Evolutionary conservation across 1,140 invertebrate species (phyloP), one percentile per base, ranked within the genome.

Genomic region (Eufriesea mexicana): DNA sequence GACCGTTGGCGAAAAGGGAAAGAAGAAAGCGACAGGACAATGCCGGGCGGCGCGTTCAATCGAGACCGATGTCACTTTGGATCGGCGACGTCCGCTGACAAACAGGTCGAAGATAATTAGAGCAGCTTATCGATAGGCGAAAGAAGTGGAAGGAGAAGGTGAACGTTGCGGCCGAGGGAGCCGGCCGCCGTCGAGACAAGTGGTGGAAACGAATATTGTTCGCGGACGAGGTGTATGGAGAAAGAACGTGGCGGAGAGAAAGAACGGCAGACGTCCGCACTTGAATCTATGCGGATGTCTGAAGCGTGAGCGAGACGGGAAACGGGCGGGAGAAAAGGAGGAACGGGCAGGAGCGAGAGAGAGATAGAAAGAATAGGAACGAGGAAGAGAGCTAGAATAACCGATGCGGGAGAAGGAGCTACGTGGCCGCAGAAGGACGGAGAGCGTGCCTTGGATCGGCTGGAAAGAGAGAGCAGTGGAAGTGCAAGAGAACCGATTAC

Each of bases 131-230:
- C 68, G 83, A 74, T 88, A 80, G 73, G 72, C 86, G 86, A 88
- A 85, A 87, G 73, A 76, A 61, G 71, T 20, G 71, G 75, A 49
- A 59, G 84, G 71, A 84, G 82, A 79, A 77, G 86, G 72, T 55
- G 67, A 84, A 51, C 67, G 83, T 77, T 14, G 67, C 23, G 64
- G 70, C 55, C 47, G 82, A 64, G 72, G 86, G 42, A 72, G 71
- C 55, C 73, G 61, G 54, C 73, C 84, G 72, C 76, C 66, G 66
- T 42, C 75, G 71, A 59, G 86, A 88, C 84, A 88, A 89, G 87
- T 81, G 87, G 76, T 88, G 77, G 86, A 89, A 88, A 82, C 81
- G 87, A 89, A 89, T 89, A 89, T 89, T 88, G 77, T 86, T 84
- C 84, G 86, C 86, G 86, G 86, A 84, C 86, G 86, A 84, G 87